These are phyloP conservation scores for Bubo scandiacus DNA, from an alignment of 2,113 vertebrate genomes.

Conservation along the genomic window DNA sequence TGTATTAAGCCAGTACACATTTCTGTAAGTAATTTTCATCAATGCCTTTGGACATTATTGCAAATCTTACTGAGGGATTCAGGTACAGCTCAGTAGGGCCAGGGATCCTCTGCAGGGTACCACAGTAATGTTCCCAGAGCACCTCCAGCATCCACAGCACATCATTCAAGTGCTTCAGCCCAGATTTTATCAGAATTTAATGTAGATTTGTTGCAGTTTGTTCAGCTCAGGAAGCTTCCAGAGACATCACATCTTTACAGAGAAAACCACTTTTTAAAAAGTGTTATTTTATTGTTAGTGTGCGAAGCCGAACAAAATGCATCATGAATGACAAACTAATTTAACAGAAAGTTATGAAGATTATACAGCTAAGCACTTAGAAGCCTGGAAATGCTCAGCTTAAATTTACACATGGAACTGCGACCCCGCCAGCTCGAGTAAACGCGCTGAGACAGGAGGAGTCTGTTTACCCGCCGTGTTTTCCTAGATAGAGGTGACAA, in stretches of 20 bases:
- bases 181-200: neutral
- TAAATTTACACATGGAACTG: neutral
- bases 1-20: neutral
- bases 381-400: neutral
- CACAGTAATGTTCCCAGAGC: neutral
- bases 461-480: fast-evolving
- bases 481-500: neutral
- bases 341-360: neutral
- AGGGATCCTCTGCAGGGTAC: neutral
- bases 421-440: neutral
- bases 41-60: neutral
- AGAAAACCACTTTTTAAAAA: neutral
- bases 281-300: neutral
- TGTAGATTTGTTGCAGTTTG: neutral
- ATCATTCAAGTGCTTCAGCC: neutral
- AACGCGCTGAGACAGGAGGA: neutral
- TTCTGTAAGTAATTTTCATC: neutral
- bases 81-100: neutral
- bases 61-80: neutral
- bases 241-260: neutral
- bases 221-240: neutral
- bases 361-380: neutral
- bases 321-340: neutral
- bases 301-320: neutral
- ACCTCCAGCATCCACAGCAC: neutral